A percentile compares a stretch with the other conserved stretches of the same genome.
phyloP scores from a whole-genome alignment of 2,888 invertebrate species.

The Quadriops clusia region DNA sequence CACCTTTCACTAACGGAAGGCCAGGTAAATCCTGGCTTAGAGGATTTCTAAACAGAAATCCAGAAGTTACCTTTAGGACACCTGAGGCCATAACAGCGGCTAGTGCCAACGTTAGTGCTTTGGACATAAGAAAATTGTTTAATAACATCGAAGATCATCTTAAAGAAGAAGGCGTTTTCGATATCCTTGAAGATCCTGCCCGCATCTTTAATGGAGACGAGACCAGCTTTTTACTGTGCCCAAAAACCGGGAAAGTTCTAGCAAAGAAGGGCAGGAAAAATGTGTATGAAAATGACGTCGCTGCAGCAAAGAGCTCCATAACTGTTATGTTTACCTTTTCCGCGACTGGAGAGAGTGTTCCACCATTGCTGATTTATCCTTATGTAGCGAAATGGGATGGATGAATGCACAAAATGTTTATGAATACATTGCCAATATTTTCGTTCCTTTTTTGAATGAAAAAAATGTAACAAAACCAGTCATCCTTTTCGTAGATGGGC shows the following conservation, averaged over 20 bases:
- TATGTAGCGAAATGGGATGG: too few species aligned
- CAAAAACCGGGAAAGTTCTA: slow-evolving; percentile 23
- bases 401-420: too few species aligned
- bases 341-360: slow-evolving; percentile 21
- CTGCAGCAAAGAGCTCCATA: slow-evolving; percentile 23
- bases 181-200: slow-evolving; percentile 17
- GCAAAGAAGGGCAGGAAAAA: slow-evolving; percentile 15
- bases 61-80: slow-evolving; percentile 1
- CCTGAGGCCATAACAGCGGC: slow-evolving; percentile 15
- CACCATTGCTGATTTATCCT: slow-evolving; percentile 16
- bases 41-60: slow-evolving; percentile 2
- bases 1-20: not conserved
- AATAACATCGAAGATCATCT: slow-evolving; percentile 13
- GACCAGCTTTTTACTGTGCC: slow-evolving; percentile 25
- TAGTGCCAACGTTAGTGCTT: slow-evolving; percentile 15
- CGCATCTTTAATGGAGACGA: slow-evolving; percentile 28
- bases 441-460: too few species aligned
- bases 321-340: slow-evolving; percentile 27
- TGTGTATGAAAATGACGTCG: slow-evolving; percentile 24
- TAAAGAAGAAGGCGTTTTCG: slow-evolving; percentile 2
- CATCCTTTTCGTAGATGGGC: too few species aligned
- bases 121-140: slow-evolving; percentile 18
- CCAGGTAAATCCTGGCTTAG: slow-evolving; percentile 8
- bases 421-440: too few species aligned
- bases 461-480: too few species aligned